A percentile compares a stretch with the other conserved stretches of the same genome.
Conservation (phyloP, 2,113 vertebrate species). For the Myiopsitta monachus region DNA sequence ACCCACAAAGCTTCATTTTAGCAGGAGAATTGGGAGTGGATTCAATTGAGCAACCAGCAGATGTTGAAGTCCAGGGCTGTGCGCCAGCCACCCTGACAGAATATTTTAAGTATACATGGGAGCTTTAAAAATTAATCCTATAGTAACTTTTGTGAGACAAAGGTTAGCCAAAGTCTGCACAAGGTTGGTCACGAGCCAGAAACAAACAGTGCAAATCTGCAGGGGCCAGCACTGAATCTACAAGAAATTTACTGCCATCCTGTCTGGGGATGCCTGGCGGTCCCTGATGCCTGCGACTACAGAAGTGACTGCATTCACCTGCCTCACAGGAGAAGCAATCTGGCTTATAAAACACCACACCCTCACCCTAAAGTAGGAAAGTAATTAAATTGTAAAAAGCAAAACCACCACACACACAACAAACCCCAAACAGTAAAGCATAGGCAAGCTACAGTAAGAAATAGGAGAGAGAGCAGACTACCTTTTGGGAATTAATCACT, state of each 20-base stretch:
- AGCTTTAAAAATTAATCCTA: slow-evolving; percentile 43
- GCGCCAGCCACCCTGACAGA: neutral
- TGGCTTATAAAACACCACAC: neutral
- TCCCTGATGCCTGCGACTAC: neutral
- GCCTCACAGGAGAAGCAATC: neutral
- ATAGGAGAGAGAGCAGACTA: slow-evolving; percentile 43
- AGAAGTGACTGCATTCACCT: neutral
- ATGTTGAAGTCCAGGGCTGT: neutral
- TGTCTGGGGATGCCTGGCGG: neutral
- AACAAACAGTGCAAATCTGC: neutral
- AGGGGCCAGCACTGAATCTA: neutral
- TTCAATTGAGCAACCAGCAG: slow-evolving; percentile 10
- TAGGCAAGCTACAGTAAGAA: slow-evolving; percentile 13
- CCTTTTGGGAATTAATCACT: slow-evolving; percentile 54
- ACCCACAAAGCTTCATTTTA: neutral
- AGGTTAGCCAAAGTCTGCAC: slow-evolving; percentile 1
- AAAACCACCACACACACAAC: neutral
- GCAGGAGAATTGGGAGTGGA: neutral
- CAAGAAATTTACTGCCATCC: neutral
- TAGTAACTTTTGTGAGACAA: neutral
- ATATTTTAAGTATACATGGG: neutral
- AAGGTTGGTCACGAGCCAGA: neutral
- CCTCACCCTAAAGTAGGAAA: neutral
- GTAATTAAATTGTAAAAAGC: neutral
- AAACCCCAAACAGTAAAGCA: neutral